Evolutionary conservation across 2,113 vertebrate species (phyloP), one percentile per base, ranked within the genome.

Genomic region (Pholis gunnellus): DNA sequence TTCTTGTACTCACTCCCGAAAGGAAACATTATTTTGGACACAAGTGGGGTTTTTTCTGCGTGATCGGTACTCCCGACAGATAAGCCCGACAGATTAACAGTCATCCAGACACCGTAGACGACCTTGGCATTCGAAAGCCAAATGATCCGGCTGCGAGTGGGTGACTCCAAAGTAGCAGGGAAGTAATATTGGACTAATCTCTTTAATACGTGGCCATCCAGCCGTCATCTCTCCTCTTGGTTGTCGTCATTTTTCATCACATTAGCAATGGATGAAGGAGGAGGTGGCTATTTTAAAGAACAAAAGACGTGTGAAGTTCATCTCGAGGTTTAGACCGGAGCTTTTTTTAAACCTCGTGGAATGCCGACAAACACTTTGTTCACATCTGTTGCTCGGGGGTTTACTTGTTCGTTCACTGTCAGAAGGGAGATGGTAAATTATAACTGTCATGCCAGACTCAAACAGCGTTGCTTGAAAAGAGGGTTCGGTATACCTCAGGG

Each of bases 151-250:
- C 77, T 59, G 42, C 79, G 73, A 91, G 36, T 54, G 83, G 81
- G 50, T 86, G 93, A 86, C 83, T 93, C 85, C 56, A 10, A 90
- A 94, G 93, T 91, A 84, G 87, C 84, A 73, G 81, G 79, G 84
- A 92, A 91, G 90, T 93, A 82, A 91, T 92, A 85, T 87, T 88
- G 82, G 85, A 94, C 87, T 93, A 91, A 95, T 95, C 87, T 92
- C 86, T 92, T 92, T 93, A 86, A 94, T 94, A 95, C 92, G 85
- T 88, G 88, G 83, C 91, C 88, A 95, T 82, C 91, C 87, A 92
- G 82, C 92, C 89, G 50, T 91, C 81, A 63, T 85, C 75, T 88
- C 89, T 91, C 76, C 77, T 91, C 74, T 83, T 56, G 72, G 79
- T 91, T 75, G 81, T 91, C 84, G 63, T 92, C 91, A 87, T 94